Conservation (phyloP, 2,888 invertebrate genomes). For the Pycnomerus fuliginosus region DNA sequence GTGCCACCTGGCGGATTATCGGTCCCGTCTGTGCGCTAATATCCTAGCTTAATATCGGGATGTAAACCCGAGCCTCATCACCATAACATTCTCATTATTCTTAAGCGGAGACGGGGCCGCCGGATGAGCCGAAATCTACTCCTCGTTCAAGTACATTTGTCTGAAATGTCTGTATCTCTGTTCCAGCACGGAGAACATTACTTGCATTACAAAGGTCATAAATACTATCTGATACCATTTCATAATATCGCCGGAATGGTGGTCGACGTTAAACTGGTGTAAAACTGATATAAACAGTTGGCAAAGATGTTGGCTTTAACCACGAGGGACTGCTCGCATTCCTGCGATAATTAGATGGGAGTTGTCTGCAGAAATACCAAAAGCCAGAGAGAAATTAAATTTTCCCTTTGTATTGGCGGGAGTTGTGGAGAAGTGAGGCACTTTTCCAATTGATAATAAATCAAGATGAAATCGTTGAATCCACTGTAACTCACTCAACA, state of each 20-base stretch:
- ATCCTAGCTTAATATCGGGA: constrained; percentile 48
- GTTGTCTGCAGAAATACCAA: too few relatives aligned
- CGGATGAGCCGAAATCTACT: constrained; percentile 42
- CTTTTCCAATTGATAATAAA: too few relatives aligned
- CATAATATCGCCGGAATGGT: constrained; percentile 26
- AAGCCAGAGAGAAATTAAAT: too few relatives aligned
- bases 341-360: background rate
- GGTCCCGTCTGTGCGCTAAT: constrained; percentile 41
- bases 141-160: constrained; percentile 41
- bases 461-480: too few relatives aligned
- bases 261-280: constrained; percentile 31
- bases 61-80: constrained; percentile 50
- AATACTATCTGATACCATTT: constrained; percentile 38
- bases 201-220: constrained; percentile 39
- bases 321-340: constrained; percentile 1
- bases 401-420: too few relatives aligned
- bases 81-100: constrained; percentile 54
- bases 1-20: constrained; percentile 42
- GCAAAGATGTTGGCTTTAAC: constrained; percentile 20
- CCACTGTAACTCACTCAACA: too few relatives aligned
- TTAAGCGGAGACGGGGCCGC: constrained; percentile 36
- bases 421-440: too few relatives aligned
- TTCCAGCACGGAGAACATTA: constrained; percentile 41
- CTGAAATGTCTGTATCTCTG: constrained; percentile 43
- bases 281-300: constrained; percentile 37